Base-by-base conservation (phyloP, 2,797 vertebrate species). In the Dipus sagitta region DNA sequence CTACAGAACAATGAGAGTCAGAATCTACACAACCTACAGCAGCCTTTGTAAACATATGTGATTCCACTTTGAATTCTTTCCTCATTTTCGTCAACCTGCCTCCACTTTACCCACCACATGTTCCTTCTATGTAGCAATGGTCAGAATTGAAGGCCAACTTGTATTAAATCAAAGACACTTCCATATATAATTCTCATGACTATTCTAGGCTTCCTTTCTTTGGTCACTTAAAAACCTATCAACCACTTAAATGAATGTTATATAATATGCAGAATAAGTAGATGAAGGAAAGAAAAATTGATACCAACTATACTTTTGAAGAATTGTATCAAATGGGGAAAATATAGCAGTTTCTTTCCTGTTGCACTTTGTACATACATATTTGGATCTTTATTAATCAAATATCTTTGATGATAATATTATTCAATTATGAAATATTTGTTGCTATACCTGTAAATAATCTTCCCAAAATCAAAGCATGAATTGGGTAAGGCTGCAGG, bases 341-440 rank as follows among this genome's bases (percentile, higher is more conserved):
- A 28, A 77, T 75, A 78, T 64, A 68, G 24, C 34, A 52, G 10
- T 34, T 94, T 91, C 20, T 52, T 90, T 60, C 15, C 30, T 74
- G 18, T 88, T 32, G 7, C 62, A 30, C 18, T 68, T 47, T 47
- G 42, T 47, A 47, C 42, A 47, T 47, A 65, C 30, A 58, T 87
- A 47, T 64, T 86, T 38, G 6, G 70, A 42, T 91, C 3, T 68
- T 23, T 75, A 70, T 34, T 93, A 58, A 80, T 72, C 32, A 62
- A 84, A 81, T 89, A 83, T 75, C 15, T 65, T 5, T 71, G 38
- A 60, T 90, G 42, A 64, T 68, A 14, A 62, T 85, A 78, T 88
- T 94, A 34, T 84, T 94, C 17, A 78, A 12, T 79, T 80, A 60
- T 62, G 71, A 88, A 13, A 9, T 34, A 90, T 88, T 83, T 84